Evolutionary conservation across 2,113 vertebrate species (phyloP), one percentile per base, ranked within the genome.

Genomic region (Coregonus clupeaformis): DNA sequence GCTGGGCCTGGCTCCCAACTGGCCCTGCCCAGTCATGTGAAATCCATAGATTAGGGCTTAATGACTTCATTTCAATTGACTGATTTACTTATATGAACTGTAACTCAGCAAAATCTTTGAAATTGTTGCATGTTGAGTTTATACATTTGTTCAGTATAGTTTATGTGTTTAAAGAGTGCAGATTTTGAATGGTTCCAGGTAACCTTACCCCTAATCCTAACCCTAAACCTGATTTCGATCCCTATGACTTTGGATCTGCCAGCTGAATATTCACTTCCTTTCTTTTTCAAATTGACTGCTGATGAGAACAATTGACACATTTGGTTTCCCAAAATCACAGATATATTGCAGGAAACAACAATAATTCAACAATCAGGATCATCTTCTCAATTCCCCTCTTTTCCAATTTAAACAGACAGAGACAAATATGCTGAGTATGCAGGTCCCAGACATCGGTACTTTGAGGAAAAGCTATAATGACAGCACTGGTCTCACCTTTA

Each of bases 401-500:
- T 75, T 76, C 75, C 81, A 80, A 60, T 82, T 71, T 80, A 76
- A 45, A 73, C 80, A 52, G 74, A 42, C 36, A 42, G 36, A 42
- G 36, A 42, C 36, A 42, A 72, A 86, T 80, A 87, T 86, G 87
- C 85, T 87, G 89, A 87, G 69, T 85, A 76, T 80, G 76, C 73
- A 70, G 9, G 29, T 32, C 25, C 30, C 30, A 68, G 30, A 67
- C 30, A 68, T 16, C 77, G 77, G 67, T 63, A 32, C 5, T 24
- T 71, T 70, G 71, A 77, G 68, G 80, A 74, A 77, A 73, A 3
- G 82, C 81, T 87, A 84, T 81, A 86, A 84, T 89, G 89, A 86
- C 87, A 89, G 77, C 79, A 27, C 77, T 78, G 80, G 86, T 77
- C 82, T 88, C 87, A 89, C 88, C 85, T 88, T 86, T 87, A 90